A percentile compares a stretch with the other conserved stretches of the same genome.
These are phyloP conservation scores for Siniperca scherzeri DNA, from an alignment of 2,797 vertebrate genomes.

Conservation along the genomic window DNA sequence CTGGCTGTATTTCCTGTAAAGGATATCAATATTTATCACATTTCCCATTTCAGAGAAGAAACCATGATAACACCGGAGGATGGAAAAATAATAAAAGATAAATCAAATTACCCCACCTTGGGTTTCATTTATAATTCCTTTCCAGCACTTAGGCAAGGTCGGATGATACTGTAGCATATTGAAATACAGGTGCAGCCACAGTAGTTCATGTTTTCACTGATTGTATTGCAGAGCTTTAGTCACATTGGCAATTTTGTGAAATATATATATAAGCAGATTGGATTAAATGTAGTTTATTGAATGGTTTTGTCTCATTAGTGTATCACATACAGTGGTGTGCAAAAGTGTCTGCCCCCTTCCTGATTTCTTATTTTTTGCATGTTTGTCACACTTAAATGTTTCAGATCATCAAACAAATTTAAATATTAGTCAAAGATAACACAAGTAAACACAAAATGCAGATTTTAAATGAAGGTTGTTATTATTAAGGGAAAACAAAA, in stretches of 20 bases:
- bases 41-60: slow-evolving; percentile 82
- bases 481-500: no score
- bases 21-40: slow-evolving; percentile 89
- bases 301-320: slow-evolving; percentile 25
- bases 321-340: background rate
- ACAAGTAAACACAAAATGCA: no score
- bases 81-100: slow-evolving; percentile 83
- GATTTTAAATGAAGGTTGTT: no score
- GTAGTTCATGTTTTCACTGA: slow-evolving; percentile 19
- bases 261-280: slow-evolving; percentile 11
- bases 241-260: slow-evolving; percentile 9
- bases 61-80: slow-evolving; percentile 73
- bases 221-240: slow-evolving; percentile 13
- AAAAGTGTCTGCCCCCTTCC: no score
- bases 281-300: background rate
- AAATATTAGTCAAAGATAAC: no score
- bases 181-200: slow-evolving; percentile 46
- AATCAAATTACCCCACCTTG: slow-evolving; percentile 82
- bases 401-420: no score
- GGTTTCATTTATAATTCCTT: slow-evolving; percentile 72
- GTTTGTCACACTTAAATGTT: no score
- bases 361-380: no score
- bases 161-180: slow-evolving; percentile 49
- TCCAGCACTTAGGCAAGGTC: slow-evolving; percentile 58
- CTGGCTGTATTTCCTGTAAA: slow-evolving; percentile 76